Percentiles rank a stretch among this genome's conserved stretches.
These are phyloP conservation scores for Euura saliciscinereae DNA, from an alignment of 1,140 invertebrate species.

Conservation along the genomic window DNA sequence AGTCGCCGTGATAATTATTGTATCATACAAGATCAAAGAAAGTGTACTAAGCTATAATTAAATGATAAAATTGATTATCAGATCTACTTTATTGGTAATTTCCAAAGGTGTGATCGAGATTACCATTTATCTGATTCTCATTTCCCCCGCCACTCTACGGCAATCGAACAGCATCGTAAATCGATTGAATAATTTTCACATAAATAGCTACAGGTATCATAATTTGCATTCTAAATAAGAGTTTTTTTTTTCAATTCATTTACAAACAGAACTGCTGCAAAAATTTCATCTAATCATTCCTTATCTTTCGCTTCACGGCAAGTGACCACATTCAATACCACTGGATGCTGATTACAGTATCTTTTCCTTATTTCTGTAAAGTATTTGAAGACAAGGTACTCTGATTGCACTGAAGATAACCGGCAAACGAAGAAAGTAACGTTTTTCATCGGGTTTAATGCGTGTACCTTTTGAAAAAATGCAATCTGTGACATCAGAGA, in stretches of 20 bases:
- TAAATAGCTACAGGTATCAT: too few relatives aligned
- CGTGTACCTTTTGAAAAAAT: conserved; percentile 31
- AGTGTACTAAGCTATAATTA: background rate
- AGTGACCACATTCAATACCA: too few relatives aligned
- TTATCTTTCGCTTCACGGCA: too few relatives aligned
- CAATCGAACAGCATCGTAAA: background rate
- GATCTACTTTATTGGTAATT: background rate
- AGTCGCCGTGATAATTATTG: too few relatives aligned
- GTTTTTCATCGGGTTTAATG: conserved; percentile 4
- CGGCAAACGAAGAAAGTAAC: background rate
- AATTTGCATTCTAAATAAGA: too few relatives aligned
- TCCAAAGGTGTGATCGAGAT: background rate
- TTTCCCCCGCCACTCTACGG: background rate
- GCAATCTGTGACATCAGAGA: conserved; percentile 37
- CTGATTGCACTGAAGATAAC: background rate
- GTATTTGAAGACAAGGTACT: background rate
- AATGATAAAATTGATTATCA: background rate
- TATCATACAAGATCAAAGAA: background rate
- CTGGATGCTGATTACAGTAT: background rate
- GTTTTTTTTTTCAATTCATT: too few relatives aligned
- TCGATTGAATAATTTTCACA: too few relatives aligned
- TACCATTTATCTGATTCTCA: background rate
- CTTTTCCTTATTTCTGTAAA: background rate
- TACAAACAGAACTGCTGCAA: too few relatives aligned
- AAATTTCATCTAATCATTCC: too few relatives aligned